Evolutionary conservation across 2,888 invertebrate species (phyloP), one percentile per base, ranked within the genome.

Genomic region (Tetropium fuscum): DNA sequence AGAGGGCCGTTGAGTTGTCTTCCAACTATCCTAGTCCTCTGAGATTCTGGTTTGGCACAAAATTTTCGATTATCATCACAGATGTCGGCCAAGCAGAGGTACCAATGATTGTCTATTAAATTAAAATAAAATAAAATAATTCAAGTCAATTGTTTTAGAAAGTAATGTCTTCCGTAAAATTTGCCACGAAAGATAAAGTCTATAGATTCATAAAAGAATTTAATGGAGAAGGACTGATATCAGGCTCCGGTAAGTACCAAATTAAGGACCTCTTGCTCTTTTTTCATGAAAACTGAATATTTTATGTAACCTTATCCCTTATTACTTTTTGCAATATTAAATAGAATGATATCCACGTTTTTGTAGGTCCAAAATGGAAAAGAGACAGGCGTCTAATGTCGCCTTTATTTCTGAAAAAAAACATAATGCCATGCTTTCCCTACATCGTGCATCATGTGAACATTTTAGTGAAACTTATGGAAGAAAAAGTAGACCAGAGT

Each of bases 291-390:
- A n/a, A n/a, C n/a, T n/a, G n/a, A n/a, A n/a, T n/a, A n/a, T n/a
- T n/a, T n/a, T n/a, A n/a, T n/a, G n/a, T n/a, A n/a, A n/a, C n/a
- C n/a, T n/a, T n/a, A n/a, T n/a, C n/a, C n/a, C n/a, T n/a, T 15
- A 1, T 15, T 43, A 8, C 15, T 27, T 48, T 15, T 6, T 19
- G 6, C 18, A 7, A 16, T 45, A 16, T 11, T 3, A 3, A 15
- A 30, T 7, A 22, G 1, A n/a, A 10, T 32, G 4, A 27, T 11
- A 25, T n/a, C n/a, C n/a, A n/a, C n/a, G n/a, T 10, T 41, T 40
- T 63, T 62, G 19, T 34, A 71, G 73, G 73, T 36, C 44, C 53
- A n/a, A 73, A 72, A 60, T 73, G 73, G 73, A 73, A 68, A 60
- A 60, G 55, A 19, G 71, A 73, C 25, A 56, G 70, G 34, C 63